Conservation (phyloP, 2,113 vertebrate species). For the Psittacula cyanocephala region DNA sequence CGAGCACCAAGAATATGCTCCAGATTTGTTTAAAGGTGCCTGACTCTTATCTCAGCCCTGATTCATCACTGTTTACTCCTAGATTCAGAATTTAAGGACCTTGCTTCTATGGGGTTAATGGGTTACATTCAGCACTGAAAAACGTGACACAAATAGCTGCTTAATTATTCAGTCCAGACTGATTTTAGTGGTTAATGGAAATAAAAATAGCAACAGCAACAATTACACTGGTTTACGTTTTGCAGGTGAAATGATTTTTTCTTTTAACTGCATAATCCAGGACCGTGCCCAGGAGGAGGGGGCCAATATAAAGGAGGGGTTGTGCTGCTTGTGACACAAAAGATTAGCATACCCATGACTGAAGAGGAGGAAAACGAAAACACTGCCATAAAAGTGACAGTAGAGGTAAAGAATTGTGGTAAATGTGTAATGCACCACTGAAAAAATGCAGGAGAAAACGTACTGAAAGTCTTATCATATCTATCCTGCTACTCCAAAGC, state of each 20-base stretch:
- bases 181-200: not conserved
- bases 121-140: not conserved
- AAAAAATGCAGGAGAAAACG: conserved; percentile 32
- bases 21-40: conserved; percentile 9
- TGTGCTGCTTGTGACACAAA: conserved; percentile 10
- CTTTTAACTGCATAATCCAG: not conserved
- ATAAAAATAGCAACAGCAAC: not conserved
- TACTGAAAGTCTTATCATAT: not conserved
- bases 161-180: conserved; percentile 37
- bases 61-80: conserved; percentile 23
- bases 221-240: not conserved
- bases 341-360: conserved; percentile 10
- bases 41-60: conserved; percentile 10
- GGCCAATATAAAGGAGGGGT: not conserved
- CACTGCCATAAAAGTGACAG: conserved; percentile 44
- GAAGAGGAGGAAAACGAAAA: conserved; percentile 24
- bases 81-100: conserved; percentile 20
- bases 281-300: not conserved
- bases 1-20: not conserved
- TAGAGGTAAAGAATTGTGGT: conserved; percentile 24
- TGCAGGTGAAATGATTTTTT: not conserved
- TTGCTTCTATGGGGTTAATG: not conserved
- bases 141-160: conserved; percentile 2
- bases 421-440: not conserved
- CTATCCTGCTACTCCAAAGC: not conserved